Evolutionary conservation across 2,888 invertebrate genomes (phyloP), one percentile per base, ranked within the genome.

Genomic region (Perizoma affinitatum): DNA sequence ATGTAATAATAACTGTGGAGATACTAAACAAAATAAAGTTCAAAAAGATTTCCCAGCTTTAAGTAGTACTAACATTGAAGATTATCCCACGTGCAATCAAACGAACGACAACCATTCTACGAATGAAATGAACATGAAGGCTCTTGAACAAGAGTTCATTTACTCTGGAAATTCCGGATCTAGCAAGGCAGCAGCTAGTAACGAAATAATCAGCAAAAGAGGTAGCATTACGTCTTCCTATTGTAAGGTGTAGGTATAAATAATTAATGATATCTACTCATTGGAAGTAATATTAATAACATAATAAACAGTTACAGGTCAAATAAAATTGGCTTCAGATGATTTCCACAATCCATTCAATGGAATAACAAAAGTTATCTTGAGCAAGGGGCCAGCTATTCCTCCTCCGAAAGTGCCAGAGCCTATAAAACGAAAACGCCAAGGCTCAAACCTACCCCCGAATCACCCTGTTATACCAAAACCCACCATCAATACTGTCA

Each of bases 321-420:
- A 11, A 42, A 35, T 33, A 5, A 64, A 57, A 50, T 10, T 58
- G 10, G 38, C 52, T 50, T 36, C 54, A 48, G 58, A 69, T n/a
- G 65, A 71, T 41, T 62, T 66, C 7, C 40, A 54, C 52, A 68
- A 70, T 43, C 74, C 72, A 56, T 44, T 75, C 5, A 78, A 74
- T 52, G 78, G 77, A 10, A 79, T 82, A 65, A 80, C 79, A 5
- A 82, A 76, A 73, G 75, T 78, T 0, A 67, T 78, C 58, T 65
- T 80, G 10, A 75, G 70, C 61, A 81, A 79, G 61, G 73, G 70
- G 36, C 64, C 68, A 67, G 67, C 67, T 59, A 22, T 65, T 5
- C 44, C 52, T 33, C 54, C 50, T 51, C 42, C 63, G 11, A 75
- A 69, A 59, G 60, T 33, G 44, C 49, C 58, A 46, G 66, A 72